Conservation (phyloP, 2,113 vertebrate genomes). For the Rhineura floridana region DNA sequence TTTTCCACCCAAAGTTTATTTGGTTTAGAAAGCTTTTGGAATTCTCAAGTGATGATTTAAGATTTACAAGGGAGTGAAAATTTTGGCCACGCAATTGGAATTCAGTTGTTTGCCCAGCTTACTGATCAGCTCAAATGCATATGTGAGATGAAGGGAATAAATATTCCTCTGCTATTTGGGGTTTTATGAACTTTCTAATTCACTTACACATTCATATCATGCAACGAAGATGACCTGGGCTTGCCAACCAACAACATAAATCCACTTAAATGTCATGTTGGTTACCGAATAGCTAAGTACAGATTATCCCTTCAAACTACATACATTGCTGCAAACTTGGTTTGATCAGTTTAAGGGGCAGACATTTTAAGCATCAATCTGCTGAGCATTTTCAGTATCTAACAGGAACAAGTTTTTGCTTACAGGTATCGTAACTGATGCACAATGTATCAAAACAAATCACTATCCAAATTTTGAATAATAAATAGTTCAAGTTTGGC, state of each 20-base stretch:
- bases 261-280: neutral
- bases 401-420: neutral
- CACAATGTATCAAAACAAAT: neutral
- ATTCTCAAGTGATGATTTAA: slow-evolving; percentile 29
- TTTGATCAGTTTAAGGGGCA: neutral
- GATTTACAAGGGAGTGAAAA: slow-evolving; percentile 1
- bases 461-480: neutral
- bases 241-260: neutral
- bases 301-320: neutral
- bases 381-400: neutral
- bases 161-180: neutral
- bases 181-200: neutral
- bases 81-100: slow-evolving; percentile 1
- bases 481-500: neutral
- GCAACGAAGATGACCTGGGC: neutral
- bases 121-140: neutral
- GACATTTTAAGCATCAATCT: neutral
- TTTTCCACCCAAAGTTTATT: slow-evolving; percentile 27
- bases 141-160: slow-evolving; percentile 4
- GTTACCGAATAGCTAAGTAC: neutral
- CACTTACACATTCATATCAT: neutral
- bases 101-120: neutral
- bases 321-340: neutral
- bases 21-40: slow-evolving; percentile 24
- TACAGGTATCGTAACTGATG: neutral